Conservation (phyloP, 2,113 vertebrate genomes). For the Thamnophis sirtalis region DNA sequence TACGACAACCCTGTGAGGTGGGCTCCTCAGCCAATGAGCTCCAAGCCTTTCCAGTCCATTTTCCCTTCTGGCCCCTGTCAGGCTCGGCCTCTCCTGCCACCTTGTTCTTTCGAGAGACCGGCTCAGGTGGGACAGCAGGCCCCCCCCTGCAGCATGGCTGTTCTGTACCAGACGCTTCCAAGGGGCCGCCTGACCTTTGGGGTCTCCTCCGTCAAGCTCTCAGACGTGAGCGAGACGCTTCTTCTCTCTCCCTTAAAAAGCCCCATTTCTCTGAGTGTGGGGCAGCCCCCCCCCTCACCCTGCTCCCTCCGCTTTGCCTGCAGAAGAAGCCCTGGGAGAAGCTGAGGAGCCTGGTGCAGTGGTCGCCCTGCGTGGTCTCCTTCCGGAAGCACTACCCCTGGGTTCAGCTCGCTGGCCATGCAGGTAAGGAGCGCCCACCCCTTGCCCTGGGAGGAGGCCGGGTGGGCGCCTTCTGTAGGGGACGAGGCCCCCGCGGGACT, state of each 20-base stretch:
- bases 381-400: constrained; percentile 84
- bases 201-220: background rate
- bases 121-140: background rate
- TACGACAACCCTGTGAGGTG: background rate
- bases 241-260: background rate
- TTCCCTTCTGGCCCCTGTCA: background rate
- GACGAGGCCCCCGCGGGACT: background rate
- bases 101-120: background rate
- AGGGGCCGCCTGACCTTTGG: background rate
- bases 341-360: constrained; percentile 83
- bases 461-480: background rate
- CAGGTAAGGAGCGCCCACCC: constrained; percentile 65
- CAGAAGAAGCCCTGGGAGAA: constrained; percentile 83
- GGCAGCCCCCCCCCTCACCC: background rate
- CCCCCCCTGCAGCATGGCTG: background rate
- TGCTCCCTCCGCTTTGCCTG: background rate
- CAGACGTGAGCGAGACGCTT: background rate
- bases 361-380: constrained; percentile 81
- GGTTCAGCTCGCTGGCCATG: constrained; percentile 88
- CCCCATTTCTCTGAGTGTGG: background rate
- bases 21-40: background rate
- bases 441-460: background rate
- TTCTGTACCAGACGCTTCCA: background rate
- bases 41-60: background rate
- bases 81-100: background rate